Base-by-base conservation (phyloP, 1,140 invertebrate species). In the Brevipalpus yothersi region DNA sequence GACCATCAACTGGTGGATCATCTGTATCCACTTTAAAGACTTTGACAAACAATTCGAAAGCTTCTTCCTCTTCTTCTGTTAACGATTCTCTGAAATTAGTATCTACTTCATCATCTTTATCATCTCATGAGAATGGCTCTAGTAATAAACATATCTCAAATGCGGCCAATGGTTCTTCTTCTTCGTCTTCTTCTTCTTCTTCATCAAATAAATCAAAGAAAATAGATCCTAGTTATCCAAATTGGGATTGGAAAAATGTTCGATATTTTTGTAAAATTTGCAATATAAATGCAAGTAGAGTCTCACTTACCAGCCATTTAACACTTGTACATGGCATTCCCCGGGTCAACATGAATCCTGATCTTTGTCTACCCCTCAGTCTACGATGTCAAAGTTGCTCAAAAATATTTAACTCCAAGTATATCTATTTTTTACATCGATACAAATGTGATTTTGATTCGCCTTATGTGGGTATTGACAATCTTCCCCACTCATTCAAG, bases 181-280 rank as follows among this genome's bases (percentile, higher is more conserved):
- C n/a, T n/a, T n/a, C n/a, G n/a, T n/a, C n/a, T n/a, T n/a, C n/a
- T n/a, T n/a, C n/a, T n/a, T n/a, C n/a, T 59, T 31, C 23, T 31
- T 43, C n/a, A 10, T 12, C 15, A 58, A n/a, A n/a, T n/a, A 17
- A 2, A 10, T 5, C n/a, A 19, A 10, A n/a, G 10, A 51, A 17
- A n/a, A 17, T 45, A 45, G 23, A 42, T 41, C 54, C 54, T 41
- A 31, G 10, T 56, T 9, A 12, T 17, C 54, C 54, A 23, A 21
- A 13, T 13, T 13, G 21, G 21, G 9, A 13, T 31, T 7, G 13
- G 31, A 31, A 19, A 1, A 42, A 56, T 42, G 43, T 58, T 19
- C 41, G 39, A 23, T 60, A 39, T 39, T 60, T 41, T 55, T 60
- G 59, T 42, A 60, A 60, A 42, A 21, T 60, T 9, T 60, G 59